Evolutionary conservation across 1,140 invertebrate species (phyloP), one percentile per base, ranked within the genome.

Genomic region (Coenobita brevimanus): DNA sequence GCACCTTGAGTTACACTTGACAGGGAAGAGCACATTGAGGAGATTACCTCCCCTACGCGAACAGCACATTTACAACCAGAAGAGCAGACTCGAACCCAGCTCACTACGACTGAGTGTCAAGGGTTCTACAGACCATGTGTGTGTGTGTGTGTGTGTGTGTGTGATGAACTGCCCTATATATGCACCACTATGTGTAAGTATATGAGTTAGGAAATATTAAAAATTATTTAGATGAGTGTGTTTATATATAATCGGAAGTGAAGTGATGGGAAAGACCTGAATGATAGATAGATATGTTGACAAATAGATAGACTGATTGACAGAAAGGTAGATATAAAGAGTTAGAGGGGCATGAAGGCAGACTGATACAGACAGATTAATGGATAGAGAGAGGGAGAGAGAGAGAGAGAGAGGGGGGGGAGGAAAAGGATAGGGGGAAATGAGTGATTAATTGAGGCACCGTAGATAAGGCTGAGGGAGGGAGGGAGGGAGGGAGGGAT

Each of bases 191-290:
- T n/a, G n/a, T n/a, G n/a, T n/a, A n/a, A n/a, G n/a, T n/a, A n/a
- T n/a, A n/a, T n/a, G n/a, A n/a, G n/a, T n/a, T n/a, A n/a, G n/a
- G 13, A 76, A 15, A 43, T 76, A 76, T 76, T 36, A 10, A 41
- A 21, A 43, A 21, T 21, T 76, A 76, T 76, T 13, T 76, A 76
- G 13, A 76, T 76, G 41, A 36, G 30, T 76, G 41, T 33, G 30
- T 76, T 21, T 8, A 38, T 43, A 38, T 33, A 76, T 76, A n/a
- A n/a, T n/a, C n/a, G n/a, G n/a, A n/a, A n/a, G n/a, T n/a, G n/a
- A n/a, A 69, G 64, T 15, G 8, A 30, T 13, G 27, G 15, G 27
- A 27, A 69, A 17, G 27, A 27, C 10, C 27, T 15, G 64, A 69
- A 15, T 15, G 64, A 69, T 10, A 69, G 64, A 69, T 8, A 13